phyloP scores from a whole-genome alignment of 2,888 invertebrate species.

The Erebia aethiops region DNA sequence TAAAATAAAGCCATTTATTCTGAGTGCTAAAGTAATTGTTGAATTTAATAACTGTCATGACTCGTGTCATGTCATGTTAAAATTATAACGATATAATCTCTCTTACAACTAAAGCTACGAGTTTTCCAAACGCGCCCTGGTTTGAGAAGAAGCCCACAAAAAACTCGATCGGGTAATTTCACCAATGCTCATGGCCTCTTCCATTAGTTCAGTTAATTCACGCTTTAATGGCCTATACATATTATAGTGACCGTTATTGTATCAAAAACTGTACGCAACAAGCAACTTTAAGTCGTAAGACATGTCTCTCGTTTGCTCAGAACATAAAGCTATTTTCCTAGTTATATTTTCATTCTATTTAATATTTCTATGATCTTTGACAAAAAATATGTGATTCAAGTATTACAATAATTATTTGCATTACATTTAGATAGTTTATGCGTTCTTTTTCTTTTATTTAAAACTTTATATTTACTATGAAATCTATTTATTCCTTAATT shows the following conservation, averaged over 20 bases:
- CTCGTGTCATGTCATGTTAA: too few species aligned
- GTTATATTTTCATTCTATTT: not conserved
- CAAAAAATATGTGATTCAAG: conserved; percentile 3
- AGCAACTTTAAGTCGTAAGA: not conserved
- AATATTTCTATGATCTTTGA: conserved; percentile 6
- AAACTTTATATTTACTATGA: not conserved
- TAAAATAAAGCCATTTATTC: too few species aligned
- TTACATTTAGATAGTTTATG: not conserved
- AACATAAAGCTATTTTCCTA: not conserved
- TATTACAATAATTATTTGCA: conserved; percentile 3
- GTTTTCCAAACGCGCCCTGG: too few species aligned
- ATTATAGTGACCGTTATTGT: not conserved
- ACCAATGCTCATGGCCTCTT: too few species aligned
- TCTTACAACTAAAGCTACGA: too few species aligned
- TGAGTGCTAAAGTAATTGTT: too few species aligned
- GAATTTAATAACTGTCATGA: too few species aligned
- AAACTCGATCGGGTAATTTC: too few species aligned
- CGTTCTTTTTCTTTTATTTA: not conserved
- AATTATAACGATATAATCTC: too few species aligned
- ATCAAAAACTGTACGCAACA: not conserved
- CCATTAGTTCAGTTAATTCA: not conserved
- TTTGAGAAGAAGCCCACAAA: too few species aligned
- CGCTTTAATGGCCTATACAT: not conserved
- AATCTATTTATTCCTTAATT: not conserved
- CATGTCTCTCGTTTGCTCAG: not conserved